A percentile compares a stretch with the other conserved stretches of the same genome.
phyloP scores from a whole-genome alignment of 2,797 vertebrate species.

The Taeniopygia guttata region DNA sequence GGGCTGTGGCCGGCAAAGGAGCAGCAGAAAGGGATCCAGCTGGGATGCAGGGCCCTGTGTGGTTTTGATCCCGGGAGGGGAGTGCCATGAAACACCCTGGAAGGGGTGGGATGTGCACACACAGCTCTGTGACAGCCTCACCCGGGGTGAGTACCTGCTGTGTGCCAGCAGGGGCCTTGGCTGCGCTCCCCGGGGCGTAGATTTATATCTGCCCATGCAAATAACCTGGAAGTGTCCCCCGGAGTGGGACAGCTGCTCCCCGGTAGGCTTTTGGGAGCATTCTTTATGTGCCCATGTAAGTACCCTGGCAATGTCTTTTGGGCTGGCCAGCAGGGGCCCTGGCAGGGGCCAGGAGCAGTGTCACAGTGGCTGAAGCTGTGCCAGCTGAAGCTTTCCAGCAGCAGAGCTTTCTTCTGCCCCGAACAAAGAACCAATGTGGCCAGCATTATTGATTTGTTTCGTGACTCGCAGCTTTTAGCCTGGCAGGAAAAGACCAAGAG shows the following conservation, averaged over 20 bases:
- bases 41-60: background rate
- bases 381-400: constrained; percentile 47
- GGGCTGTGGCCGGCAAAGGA: constrained; percentile 12
- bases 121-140: background rate
- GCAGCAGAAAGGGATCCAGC: background rate
- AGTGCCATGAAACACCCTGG: background rate
- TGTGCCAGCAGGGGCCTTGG: constrained; percentile 42
- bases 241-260: constrained; percentile 59
- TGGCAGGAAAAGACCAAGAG: background rate
- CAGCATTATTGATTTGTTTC: background rate
- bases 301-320: constrained; percentile 45
- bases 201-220: constrained; percentile 54
- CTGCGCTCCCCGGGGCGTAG: background rate
- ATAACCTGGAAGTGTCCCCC: constrained; percentile 45
- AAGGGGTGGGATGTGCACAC: background rate
- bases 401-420: constrained; percentile 15
- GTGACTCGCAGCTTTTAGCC: background rate
- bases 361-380: background rate
- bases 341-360: constrained; percentile 18
- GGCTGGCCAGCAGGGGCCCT: constrained; percentile 50
- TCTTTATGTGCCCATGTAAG: constrained; percentile 39
- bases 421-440: background rate
- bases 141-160: background rate
- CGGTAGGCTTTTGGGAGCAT: constrained; percentile 27
- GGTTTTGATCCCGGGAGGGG: accelerated